Percentiles rank a stretch among this genome's conserved stretches.
These are phyloP conservation scores for Platysteira castanea DNA, from an alignment of 2,113 vertebrate species.

Conservation along the genomic window DNA sequence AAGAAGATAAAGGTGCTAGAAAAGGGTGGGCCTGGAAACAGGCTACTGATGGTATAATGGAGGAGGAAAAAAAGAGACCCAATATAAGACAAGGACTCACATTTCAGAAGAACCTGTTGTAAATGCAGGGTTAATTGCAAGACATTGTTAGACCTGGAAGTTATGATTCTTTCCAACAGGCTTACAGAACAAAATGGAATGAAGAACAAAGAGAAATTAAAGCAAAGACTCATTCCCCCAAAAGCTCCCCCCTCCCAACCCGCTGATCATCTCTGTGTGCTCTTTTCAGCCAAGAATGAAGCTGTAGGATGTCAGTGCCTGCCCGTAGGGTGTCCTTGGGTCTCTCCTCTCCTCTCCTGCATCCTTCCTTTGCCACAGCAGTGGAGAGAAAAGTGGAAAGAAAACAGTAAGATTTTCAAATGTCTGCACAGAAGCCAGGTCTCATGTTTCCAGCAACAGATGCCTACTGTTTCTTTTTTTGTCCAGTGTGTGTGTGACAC, in stretches of 20 bases:
- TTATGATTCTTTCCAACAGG: slow-evolving; percentile 8
- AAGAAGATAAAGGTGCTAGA: slow-evolving; percentile 18
- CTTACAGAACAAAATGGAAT: slow-evolving; percentile 62
- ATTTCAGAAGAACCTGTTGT: slow-evolving; percentile 40
- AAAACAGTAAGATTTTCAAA: background rate
- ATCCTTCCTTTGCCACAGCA: background rate
- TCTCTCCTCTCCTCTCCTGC: slow-evolving; percentile 60
- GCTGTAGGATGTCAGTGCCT: slow-evolving; percentile 28
- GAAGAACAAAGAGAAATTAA: slow-evolving; percentile 63
- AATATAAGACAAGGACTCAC: background rate
- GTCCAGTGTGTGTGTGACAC: background rate
- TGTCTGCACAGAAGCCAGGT: background rate
- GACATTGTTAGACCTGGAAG: slow-evolving; percentile 28
- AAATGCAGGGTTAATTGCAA: slow-evolving; percentile 48
- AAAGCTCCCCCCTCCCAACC: slow-evolving; percentile 60
- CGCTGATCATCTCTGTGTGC: background rate
- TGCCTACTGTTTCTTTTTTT: background rate
- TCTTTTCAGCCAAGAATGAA: slow-evolving; percentile 49
- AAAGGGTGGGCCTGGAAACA: background rate
- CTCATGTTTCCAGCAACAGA: background rate
- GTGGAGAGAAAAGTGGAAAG: background rate
- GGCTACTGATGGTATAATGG: background rate
- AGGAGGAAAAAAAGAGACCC: background rate
- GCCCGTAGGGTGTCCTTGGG: slow-evolving; percentile 17
- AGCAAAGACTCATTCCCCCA: slow-evolving; percentile 61